These are phyloP conservation scores for Orthosia cruda DNA, from an alignment of 2,888 invertebrate genomes.

Conservation along the genomic window DNA sequence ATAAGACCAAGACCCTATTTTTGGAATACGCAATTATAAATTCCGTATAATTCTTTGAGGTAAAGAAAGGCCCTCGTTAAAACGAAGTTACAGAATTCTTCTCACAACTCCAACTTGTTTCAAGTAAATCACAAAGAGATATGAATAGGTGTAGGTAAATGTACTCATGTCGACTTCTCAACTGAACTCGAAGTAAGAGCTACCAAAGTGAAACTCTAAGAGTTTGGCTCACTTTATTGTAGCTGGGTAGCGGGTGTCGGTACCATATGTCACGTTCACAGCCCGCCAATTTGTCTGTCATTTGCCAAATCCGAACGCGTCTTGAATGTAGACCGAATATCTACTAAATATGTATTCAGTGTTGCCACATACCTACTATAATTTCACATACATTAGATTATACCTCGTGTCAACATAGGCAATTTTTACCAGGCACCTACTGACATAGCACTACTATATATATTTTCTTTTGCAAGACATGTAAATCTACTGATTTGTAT, in stretches of 20 bases:
- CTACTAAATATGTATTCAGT: conserved; percentile 72
- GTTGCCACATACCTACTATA: conserved; percentile 64
- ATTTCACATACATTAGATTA: conserved; percentile 70
- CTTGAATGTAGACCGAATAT: conserved; percentile 77
- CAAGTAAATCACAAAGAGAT: conserved; percentile 52
- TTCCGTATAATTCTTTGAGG: conserved; percentile 16
- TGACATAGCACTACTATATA: conserved; percentile 31
- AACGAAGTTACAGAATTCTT: conserved; percentile 32
- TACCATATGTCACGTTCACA: conserved; percentile 84
- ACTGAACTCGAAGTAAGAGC: conserved; percentile 57
- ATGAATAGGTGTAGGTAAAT: conserved; percentile 50
- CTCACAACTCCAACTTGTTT: conserved; percentile 27
- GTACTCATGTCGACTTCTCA: conserved; percentile 48
- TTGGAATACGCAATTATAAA: conserved; percentile 18
- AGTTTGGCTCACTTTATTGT: conserved; percentile 68
- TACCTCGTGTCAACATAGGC: conserved; percentile 54
- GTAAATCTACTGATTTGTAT: conserved; percentile 70
- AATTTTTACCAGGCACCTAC: conserved; percentile 53
- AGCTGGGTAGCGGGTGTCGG: conserved; percentile 73
- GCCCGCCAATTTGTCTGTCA: conserved; percentile 86
- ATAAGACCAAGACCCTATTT: conserved; percentile 4
- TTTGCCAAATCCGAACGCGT: conserved; percentile 85
- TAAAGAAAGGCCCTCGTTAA: conserved; percentile 7
- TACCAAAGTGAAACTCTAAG: conserved; percentile 68
- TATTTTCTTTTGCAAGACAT: conserved; percentile 46